These are phyloP conservation scores for Cervus canadensis DNA, from an alignment of 2,113 vertebrate species.

Conservation along the genomic window DNA sequence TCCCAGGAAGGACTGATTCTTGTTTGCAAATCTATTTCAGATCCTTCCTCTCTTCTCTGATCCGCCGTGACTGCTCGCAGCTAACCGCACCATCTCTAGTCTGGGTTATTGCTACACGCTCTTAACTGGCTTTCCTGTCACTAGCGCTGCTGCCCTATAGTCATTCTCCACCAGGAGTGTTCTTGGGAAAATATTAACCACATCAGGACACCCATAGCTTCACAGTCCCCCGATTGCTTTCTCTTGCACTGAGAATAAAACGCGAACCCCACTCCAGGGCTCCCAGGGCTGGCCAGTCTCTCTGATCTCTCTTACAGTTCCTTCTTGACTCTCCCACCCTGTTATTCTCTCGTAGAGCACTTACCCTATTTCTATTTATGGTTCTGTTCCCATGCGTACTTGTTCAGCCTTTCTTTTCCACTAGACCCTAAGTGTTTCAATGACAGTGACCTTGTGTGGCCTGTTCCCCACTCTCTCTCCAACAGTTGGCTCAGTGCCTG, in stretches of 20 bases:
- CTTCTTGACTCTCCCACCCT: too few relatives aligned
- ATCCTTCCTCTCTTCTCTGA: not conserved
- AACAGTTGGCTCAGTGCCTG: not conserved
- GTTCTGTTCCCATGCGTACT: not conserved
- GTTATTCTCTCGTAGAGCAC: not conserved
- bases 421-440: not conserved
- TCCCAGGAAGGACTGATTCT: not conserved
- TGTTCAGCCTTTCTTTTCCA: not conserved
- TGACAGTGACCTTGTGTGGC: not conserved
- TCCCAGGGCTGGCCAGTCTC: not conserved
- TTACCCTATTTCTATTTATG: not conserved
- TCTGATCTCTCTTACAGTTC: not conserved
- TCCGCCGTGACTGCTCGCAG: not conserved
- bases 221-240: not conserved
- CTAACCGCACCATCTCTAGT: rapidly evolving
- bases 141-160: not conserved
- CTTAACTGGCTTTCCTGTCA: not conserved
- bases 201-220: not conserved
- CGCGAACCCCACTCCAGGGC: not conserved
- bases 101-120: not conserved
- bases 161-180: not conserved
- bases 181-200: not conserved
- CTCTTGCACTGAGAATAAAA: not conserved
- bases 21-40: not conserved
- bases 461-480: not conserved